Conservation (phyloP, 2,888 invertebrate species). For the Lissocephala sabroskyi region DNA sequence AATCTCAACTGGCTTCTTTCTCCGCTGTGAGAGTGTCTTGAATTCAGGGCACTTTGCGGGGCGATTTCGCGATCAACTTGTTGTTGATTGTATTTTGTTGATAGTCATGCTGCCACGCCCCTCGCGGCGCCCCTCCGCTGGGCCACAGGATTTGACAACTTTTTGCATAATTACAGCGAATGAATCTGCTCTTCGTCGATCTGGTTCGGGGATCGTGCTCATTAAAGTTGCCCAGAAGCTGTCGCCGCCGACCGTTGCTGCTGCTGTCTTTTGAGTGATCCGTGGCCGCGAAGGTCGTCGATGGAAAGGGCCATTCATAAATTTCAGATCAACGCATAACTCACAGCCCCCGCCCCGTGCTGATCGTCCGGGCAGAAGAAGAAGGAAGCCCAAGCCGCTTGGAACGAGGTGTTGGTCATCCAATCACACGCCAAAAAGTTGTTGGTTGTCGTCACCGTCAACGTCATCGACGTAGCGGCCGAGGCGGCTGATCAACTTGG, state of each 20-base stretch:
- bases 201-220: background rate
- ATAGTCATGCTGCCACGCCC: slow-evolving; percentile 46
- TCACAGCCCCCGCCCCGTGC: too few relatives aligned
- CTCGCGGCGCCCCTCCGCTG: background rate
- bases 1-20: too few relatives aligned
- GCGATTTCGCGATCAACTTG: slow-evolving; percentile 18
- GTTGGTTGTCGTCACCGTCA: background rate
- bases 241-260: background rate
- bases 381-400: too few relatives aligned
- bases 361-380: too few relatives aligned
- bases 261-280: background rate
- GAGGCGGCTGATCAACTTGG: too few relatives aligned
- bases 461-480: background rate
- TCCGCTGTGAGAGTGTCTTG: too few relatives aligned
- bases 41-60: too few relatives aligned
- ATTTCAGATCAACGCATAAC: slow-evolving; percentile 47
- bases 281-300: background rate
- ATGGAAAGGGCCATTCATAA: slow-evolving; percentile 43
- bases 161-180: slow-evolving; percentile 50
- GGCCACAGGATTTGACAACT: slow-evolving; percentile 48
- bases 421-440: slow-evolving; percentile 41
- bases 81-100: slow-evolving; percentile 49
- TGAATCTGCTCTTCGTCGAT: background rate
- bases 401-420: slow-evolving; percentile 48
- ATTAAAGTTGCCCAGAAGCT: background rate